A percentile compares a stretch with the other conserved stretches of the same genome.
Conservation (phyloP, 2,888 invertebrate species). For the Micoletzkya japonica region DNA sequence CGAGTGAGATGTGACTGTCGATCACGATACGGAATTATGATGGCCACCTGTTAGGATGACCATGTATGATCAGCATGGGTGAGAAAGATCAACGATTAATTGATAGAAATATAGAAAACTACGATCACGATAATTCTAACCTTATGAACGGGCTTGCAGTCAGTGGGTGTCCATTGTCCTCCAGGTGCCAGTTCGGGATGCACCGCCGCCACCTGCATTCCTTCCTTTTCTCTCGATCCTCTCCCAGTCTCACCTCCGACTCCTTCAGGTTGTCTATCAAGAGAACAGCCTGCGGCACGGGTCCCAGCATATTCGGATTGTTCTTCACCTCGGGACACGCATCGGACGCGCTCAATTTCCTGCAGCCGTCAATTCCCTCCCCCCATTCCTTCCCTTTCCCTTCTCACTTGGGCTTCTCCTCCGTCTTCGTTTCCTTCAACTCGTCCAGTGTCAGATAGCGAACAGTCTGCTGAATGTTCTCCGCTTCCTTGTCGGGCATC, state of each 20-base stretch:
- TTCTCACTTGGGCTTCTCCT: slow-evolving; percentile 10
- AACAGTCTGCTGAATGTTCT: slow-evolving; percentile 27
- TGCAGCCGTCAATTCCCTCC: neutral
- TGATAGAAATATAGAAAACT: neutral
- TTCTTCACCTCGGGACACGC: slow-evolving; percentile 29
- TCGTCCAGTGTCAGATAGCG: slow-evolving; percentile 28
- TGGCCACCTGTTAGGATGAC: slow-evolving; percentile 53
- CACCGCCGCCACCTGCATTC: slow-evolving; percentile 40
- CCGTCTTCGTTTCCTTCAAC: slow-evolving; percentile 8
- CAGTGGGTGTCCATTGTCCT: slow-evolving; percentile 60
- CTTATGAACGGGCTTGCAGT: slow-evolving; percentile 51
- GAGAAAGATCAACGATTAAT: neutral
- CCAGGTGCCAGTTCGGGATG: slow-evolving; percentile 58
- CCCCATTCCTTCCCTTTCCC: neutral
- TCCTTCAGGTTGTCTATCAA: slow-evolving; percentile 58
- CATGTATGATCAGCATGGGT: neutral
- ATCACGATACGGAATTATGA: slow-evolving; percentile 65
- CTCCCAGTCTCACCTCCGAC: slow-evolving; percentile 28
- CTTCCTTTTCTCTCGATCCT: slow-evolving; percentile 32
- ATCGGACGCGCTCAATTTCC: slow-evolving; percentile 3
- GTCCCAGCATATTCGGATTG: slow-evolving; percentile 31
- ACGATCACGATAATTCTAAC: slow-evolving; percentile 29
- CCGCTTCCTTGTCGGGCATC: slow-evolving; percentile 16
- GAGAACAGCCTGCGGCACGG: slow-evolving; percentile 53
- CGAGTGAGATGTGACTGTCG: slow-evolving; percentile 60